Percentiles rank a stretch among this genome's conserved stretches.
phyloP scores from a whole-genome alignment of 2,888 invertebrate species.

The Bhutanitis thaidina region DNA sequence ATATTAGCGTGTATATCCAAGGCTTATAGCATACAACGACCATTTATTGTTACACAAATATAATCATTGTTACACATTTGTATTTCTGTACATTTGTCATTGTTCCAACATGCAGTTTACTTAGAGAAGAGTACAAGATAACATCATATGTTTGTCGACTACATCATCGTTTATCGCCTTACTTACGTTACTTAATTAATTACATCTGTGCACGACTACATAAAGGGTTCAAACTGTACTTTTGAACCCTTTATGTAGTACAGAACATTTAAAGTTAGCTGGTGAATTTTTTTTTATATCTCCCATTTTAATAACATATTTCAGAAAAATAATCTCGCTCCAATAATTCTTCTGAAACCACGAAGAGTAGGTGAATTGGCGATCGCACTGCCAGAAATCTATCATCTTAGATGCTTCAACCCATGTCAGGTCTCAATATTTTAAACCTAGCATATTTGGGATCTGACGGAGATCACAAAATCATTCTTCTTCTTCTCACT shows the following conservation, averaged over 20 bases:
- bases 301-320: too few relatives aligned
- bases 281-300: too few relatives aligned
- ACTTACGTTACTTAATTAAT: too few relatives aligned
- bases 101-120: slow-evolving; percentile 9
- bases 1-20: too few relatives aligned
- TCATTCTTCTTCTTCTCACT: too few relatives aligned
- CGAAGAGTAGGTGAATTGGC: neutral
- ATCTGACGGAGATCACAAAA: too few relatives aligned
- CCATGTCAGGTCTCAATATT: neutral
- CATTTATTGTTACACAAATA: slow-evolving; percentile 1
- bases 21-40: slow-evolving; percentile 1
- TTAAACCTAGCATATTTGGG: neutral
- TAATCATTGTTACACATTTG: neutral
- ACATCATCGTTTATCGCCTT: slow-evolving; percentile 8
- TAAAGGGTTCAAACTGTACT: too few relatives aligned
- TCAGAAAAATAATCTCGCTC: too few relatives aligned
- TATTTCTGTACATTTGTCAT: slow-evolving; percentile 6
- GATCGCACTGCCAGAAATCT: neutral
- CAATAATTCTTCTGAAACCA: too few relatives aligned
- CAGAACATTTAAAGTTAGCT: too few relatives aligned
- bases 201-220: too few relatives aligned
- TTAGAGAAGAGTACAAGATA: slow-evolving; percentile 10
- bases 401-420: neutral
- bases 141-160: slow-evolving; percentile 10
- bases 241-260: too few relatives aligned